Conservation (phyloP, 2,888 invertebrate genomes). For the Epinotia brunnichana region DNA sequence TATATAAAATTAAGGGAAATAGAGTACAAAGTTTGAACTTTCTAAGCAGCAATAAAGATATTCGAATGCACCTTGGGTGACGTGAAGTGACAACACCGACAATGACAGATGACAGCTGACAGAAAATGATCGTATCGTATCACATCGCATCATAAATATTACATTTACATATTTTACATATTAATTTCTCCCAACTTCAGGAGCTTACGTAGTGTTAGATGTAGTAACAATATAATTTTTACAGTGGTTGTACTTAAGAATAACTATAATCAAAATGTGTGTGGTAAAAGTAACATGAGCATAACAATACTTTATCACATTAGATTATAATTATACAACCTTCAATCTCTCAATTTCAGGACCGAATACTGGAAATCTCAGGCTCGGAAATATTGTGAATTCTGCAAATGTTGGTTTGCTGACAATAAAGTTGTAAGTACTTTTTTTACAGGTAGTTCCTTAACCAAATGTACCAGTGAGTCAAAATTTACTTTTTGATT, state of each 20-base stretch:
- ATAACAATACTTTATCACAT: neutral
- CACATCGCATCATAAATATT: neutral
- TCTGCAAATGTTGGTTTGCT: conserved; percentile 99
- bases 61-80: neutral
- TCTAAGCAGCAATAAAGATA: neutral
- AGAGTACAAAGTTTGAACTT: neutral
- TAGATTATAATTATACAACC: conserved; percentile 7
- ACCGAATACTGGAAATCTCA: conserved; percentile 98
- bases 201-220: neutral
- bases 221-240: neutral
- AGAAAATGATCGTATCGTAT: no score
- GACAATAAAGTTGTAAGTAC: conserved; percentile 95
- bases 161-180: no score
- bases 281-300: neutral
- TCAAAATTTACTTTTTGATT: neutral
- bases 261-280: conserved; percentile 16
- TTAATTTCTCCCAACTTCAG: neutral
- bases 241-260: neutral
- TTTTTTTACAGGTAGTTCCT: conserved; percentile 12
- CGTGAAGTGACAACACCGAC: neutral
- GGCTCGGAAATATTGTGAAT: conserved; percentile 97
- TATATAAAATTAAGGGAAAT: neutral
- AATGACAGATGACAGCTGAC: neutral
- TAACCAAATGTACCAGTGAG: neutral
- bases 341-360: conserved; percentile 79